Evolutionary conservation across 2,797 vertebrate species (phyloP), one percentile per base, ranked within the genome.

Genomic region (Bradypus variegatus): DNA sequence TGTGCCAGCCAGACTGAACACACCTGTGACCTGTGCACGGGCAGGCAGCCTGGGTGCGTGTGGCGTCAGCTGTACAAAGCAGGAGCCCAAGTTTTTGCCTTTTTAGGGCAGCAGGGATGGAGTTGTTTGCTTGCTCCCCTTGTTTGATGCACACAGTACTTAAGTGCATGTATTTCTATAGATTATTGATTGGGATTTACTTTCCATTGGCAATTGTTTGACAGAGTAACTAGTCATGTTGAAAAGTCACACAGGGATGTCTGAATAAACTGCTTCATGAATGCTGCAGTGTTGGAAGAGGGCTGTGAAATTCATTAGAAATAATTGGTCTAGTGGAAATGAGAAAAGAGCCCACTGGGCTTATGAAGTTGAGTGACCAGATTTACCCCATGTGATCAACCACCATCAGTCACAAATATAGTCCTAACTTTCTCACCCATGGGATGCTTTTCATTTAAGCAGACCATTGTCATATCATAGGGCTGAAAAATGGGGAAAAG

Each of bases 1-100:
- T 38, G 36, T 13, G 9, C 55, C 27, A 60, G 8, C 76, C 12
- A 25, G 50, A 60, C 5, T 38, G 58, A 60, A 50, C 25, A 50
- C 10, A 9, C 0, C 3, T 14, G 16, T 4, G 14, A 48, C 29
- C 19, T 12, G 18, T 36, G 50, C 5, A 25, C 27, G 5, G 62
- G 64, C 9, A 16, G 62, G 64, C 9, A 16, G 3, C 19, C 79
- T 41, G 58, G 41, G 10, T 45, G 41, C 41, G 36, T 18, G 27
- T 23, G 18, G 78, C 36, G 1, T 25, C 58, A 41, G 11, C 8
- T 5, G 14, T 65, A 23, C 10, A 19, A 55, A 36, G 18, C 36
- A 8, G 9, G 60, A 31, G 33, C 85, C 77, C 23, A 36, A 13
- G 6, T 13, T 58, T 81, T 90, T 38, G 1, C 69, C 69, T 75